These are phyloP conservation scores for Acanthis flammea DNA, from an alignment of 2,797 vertebrate genomes.

Conservation along the genomic window DNA sequence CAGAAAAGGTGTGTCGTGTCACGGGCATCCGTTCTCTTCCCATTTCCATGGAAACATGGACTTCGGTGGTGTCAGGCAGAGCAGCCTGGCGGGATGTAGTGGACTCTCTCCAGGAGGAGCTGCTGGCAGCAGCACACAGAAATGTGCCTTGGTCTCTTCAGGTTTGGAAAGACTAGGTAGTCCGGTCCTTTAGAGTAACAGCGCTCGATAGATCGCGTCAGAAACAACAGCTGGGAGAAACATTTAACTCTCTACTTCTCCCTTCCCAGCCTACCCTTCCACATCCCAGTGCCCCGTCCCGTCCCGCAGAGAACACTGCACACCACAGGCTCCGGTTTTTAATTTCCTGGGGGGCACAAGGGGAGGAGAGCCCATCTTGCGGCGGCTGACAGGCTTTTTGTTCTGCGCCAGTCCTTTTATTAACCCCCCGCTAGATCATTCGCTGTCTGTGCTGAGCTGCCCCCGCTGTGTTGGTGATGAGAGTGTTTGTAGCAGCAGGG, in stretches of 20 bases:
- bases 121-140: background rate
- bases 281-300: background rate
- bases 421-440: constrained; percentile 63
- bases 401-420: constrained; percentile 55
- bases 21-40: background rate
- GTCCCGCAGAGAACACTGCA: background rate
- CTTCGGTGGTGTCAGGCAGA: background rate
- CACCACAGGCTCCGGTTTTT: constrained; percentile 15
- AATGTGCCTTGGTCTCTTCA: background rate
- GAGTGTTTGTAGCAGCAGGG: constrained; percentile 50
- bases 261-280: background rate
- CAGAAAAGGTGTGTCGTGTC: background rate
- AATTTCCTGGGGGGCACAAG: constrained; percentile 27
- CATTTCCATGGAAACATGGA: constrained; percentile 46
- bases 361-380: constrained; percentile 35
- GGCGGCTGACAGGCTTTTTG: constrained; percentile 52
- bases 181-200: background rate
- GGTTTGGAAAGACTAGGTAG: background rate
- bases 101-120: background rate
- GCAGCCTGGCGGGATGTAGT: background rate
- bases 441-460: constrained; percentile 11
- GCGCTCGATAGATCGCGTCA: background rate
- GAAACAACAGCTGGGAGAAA: background rate
- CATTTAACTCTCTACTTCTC: background rate
- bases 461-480: constrained; percentile 65